Evolutionary conservation across 1,140 invertebrate species (phyloP).

Genomic region (Sinonovacula constricta): DNA sequence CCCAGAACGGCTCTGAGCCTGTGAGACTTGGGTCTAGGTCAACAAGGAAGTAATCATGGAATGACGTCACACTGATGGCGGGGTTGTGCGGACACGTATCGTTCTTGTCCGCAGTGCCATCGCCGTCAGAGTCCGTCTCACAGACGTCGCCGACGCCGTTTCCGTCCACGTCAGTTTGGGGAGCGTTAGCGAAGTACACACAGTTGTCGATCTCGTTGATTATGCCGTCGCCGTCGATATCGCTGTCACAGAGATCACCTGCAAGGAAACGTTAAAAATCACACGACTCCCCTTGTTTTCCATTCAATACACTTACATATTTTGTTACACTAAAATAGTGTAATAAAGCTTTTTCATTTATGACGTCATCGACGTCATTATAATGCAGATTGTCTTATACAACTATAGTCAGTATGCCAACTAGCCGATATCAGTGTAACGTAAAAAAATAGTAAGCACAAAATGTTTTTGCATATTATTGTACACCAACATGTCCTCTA

Average conservation of each 20-base stretch:
- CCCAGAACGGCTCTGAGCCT: conserved; percentile 29
- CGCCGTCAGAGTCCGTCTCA: conserved; percentile 52
- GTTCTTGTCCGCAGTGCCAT: conserved; percentile 31
- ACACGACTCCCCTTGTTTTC: no score
- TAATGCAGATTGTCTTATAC: no score
- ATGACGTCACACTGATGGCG: conserved; percentile 39
- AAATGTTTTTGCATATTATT: no score
- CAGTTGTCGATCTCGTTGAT: conserved; percentile 84
- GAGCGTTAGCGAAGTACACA: conserved; percentile 86
- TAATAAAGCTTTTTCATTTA: no score
- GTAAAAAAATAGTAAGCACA: no score
- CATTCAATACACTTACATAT: no score
- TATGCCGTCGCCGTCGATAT: conserved; percentile 90
- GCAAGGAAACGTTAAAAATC: no score
- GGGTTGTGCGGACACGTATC: conserved; percentile 53
- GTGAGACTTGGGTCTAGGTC: conserved; percentile 41
- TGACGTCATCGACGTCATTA: no score
- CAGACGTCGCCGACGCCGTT: conserved; percentile 69
- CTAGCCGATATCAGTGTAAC: no score
- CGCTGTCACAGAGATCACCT: conserved; percentile 91
- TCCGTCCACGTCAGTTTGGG: conserved; percentile 80
- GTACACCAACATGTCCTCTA: no score
- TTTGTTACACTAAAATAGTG: no score
- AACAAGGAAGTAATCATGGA: conserved; percentile 44
- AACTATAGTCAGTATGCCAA: no score